A percentile compares a stretch with the other conserved stretches of the same genome.
These are phyloP conservation scores for Rhamnusium bicolor DNA, from an alignment of 2,888 invertebrate genomes.

Conservation along the genomic window DNA sequence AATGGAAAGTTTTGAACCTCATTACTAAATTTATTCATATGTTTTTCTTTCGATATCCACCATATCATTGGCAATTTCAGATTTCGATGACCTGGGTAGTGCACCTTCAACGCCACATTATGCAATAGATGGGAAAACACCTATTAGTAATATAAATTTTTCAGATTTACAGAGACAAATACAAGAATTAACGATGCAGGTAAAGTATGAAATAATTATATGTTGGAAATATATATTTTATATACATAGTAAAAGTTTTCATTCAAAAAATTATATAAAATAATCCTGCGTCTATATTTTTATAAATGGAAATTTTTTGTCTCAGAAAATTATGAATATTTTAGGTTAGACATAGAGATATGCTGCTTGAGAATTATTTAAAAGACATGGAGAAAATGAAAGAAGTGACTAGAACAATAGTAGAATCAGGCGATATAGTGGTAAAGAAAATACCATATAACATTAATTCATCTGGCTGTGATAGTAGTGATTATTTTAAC, in stretches of 20 bases:
- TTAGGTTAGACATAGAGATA: slow-evolving; percentile 77
- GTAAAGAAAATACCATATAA: slow-evolving; percentile 58
- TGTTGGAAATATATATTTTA: too few species aligned
- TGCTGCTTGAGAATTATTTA: slow-evolving; percentile 75
- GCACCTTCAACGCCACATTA: slow-evolving; percentile 71
- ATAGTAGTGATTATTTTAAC: slow-evolving; percentile 84
- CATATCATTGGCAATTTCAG: slow-evolving; percentile 63
- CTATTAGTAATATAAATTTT: slow-evolving; percentile 68
- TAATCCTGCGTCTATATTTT: too few species aligned
- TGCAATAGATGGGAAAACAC: slow-evolving; percentile 70
- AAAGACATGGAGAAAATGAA: slow-evolving; percentile 77
- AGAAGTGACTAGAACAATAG: slow-evolving; percentile 74
- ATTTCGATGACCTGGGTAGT: slow-evolving; percentile 73
- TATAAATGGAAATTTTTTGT: too few species aligned
- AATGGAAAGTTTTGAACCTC: too few species aligned
- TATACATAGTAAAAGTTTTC: too few species aligned
- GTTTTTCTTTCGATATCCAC: too few species aligned
- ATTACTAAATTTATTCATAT: too few species aligned
- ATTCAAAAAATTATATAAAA: too few species aligned
- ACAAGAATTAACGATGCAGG: slow-evolving; percentile 67
- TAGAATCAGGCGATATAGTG: slow-evolving; percentile 68
- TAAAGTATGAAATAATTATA: slow-evolving; percentile 50
- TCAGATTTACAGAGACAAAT: slow-evolving; percentile 69
- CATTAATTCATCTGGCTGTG: slow-evolving; percentile 71
- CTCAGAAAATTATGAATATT: too few species aligned